Percentiles rank a stretch among this genome's conserved stretches.
Conservation (phyloP, 2,888 invertebrate species). For the Oegoconia quadripuncta region DNA sequence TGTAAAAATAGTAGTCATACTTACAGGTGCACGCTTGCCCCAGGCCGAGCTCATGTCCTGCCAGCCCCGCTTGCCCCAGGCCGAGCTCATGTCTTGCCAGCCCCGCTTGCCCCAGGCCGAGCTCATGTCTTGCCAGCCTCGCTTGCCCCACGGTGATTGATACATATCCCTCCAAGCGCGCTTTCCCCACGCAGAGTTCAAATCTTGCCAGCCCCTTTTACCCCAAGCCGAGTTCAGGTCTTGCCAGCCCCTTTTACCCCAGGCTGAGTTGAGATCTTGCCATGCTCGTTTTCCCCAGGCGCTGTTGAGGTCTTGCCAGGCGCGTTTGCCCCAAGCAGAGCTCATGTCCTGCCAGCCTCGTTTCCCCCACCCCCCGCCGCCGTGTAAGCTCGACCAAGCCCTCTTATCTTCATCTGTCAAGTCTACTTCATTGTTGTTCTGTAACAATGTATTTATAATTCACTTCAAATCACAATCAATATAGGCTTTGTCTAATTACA, state of each 20-base stretch:
- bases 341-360: constrained; percentile 77
- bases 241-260: constrained; percentile 81
- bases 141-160: constrained; percentile 78
- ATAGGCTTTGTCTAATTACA: no score
- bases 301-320: constrained; percentile 71
- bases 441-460: no score
- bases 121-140: constrained; percentile 73
- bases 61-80: constrained; percentile 79
- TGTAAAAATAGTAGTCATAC: constrained; percentile 20
- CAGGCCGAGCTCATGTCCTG: constrained; percentile 51
- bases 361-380: constrained; percentile 73
- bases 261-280: constrained; percentile 72
- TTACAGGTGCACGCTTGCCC: constrained; percentile 63
- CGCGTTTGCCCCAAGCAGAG: constrained; percentile 79
- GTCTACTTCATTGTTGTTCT: constrained; percentile 67
- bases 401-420: constrained; percentile 79
- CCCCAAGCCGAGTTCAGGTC: constrained; percentile 76
- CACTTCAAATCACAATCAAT: no score
- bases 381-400: constrained; percentile 79
- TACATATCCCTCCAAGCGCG: constrained; percentile 80
- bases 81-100: constrained; percentile 76
- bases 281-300: constrained; percentile 78
- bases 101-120: constrained; percentile 72
- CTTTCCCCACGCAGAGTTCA: constrained; percentile 79
- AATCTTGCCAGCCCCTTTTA: constrained; percentile 80